Conservation (phyloP, 1,140 invertebrate species). For the Formica exsecta region DNA sequence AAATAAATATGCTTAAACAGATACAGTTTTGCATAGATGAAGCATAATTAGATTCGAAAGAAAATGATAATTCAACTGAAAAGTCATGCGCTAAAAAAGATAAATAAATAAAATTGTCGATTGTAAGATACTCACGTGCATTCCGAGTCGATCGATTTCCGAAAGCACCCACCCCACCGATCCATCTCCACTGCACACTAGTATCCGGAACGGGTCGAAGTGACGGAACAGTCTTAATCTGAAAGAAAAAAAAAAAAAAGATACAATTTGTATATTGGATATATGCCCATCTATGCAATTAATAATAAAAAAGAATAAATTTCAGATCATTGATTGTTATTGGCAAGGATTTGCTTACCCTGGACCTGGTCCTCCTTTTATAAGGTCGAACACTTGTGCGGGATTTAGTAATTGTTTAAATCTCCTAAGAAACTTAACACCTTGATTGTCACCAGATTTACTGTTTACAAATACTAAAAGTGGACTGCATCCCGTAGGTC, state of each 20-base stretch:
- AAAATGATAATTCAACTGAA: conserved; percentile 31
- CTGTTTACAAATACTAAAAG: conserved; percentile 98
- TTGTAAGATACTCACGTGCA: conserved; percentile 92
- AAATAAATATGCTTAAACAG: conserved; percentile 5
- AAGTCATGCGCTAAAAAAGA: conserved; percentile 20
- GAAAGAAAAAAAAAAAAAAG: conserved; percentile 71
- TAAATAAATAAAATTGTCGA: conserved; percentile 1
- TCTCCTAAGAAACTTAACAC: conserved; percentile 97
- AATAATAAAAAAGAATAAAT: conserved; percentile 1
- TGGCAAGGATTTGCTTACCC: conserved; percentile 88
- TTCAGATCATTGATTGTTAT: conserved; percentile 24
- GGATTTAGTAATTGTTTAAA: conserved; percentile 99
- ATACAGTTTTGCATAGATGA: neutral
- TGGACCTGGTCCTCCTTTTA: conserved; percentile 94
- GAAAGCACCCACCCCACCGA: conserved; percentile 97
- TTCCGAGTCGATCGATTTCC: conserved; percentile 96
- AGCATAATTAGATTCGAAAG: conserved; percentile 12
- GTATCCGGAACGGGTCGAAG: conserved; percentile 96
- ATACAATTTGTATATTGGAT: neutral
- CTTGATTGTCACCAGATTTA: conserved; percentile 98
- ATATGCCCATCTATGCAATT: no score
- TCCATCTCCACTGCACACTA: conserved; percentile 97
- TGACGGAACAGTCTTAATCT: conserved; percentile 94
- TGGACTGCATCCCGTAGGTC: conserved; percentile 93
- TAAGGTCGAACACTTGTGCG: conserved; percentile 99